These are phyloP conservation scores for Acronicta leporina DNA, from an alignment of 2,888 invertebrate genomes.

Conservation along the genomic window DNA sequence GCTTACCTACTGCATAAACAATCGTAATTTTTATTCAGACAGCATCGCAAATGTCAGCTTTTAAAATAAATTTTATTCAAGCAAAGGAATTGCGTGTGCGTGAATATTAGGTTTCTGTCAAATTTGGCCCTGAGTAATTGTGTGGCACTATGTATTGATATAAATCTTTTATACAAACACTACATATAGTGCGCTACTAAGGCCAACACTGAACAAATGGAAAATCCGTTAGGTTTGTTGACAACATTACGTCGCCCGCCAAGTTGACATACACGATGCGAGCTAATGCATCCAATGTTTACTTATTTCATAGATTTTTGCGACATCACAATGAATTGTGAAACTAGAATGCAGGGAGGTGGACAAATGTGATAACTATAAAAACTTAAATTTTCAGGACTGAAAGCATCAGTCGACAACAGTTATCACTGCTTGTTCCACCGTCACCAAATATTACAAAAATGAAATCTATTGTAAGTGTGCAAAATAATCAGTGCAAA, in stretches of 20 bases:
- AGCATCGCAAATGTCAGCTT: slow-evolving; percentile 6
- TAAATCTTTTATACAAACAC: slow-evolving; percentile 58
- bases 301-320: slow-evolving; percentile 86
- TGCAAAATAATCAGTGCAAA: slow-evolving; percentile 39
- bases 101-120: slow-evolving; percentile 19
- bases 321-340: slow-evolving; percentile 82
- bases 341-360: slow-evolving; percentile 81
- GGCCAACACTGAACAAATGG: slow-evolving; percentile 75
- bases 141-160: slow-evolving; percentile 50
- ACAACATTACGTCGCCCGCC: slow-evolving; percentile 79
- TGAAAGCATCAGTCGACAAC: slow-evolving; percentile 78
- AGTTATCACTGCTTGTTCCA: slow-evolving; percentile 68
- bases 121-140: slow-evolving; percentile 46
- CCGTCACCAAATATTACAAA: slow-evolving; percentile 68
- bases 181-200: slow-evolving; percentile 65
- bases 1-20: slow-evolving; percentile 21
- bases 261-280: slow-evolving; percentile 80
- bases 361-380: slow-evolving; percentile 79
- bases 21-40: slow-evolving; percentile 15
- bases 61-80: slow-evolving; percentile 13
- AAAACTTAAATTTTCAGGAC: slow-evolving; percentile 82
- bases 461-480: slow-evolving; percentile 87
- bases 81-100: slow-evolving; percentile 1
- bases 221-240: slow-evolving; percentile 81
- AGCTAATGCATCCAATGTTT: slow-evolving; percentile 86